A percentile compares a stretch with the other conserved stretches of the same genome.
These are phyloP conservation scores for Neodiprion lecontei DNA, from an alignment of 1,140 invertebrate genomes.

Conservation along the genomic window DNA sequence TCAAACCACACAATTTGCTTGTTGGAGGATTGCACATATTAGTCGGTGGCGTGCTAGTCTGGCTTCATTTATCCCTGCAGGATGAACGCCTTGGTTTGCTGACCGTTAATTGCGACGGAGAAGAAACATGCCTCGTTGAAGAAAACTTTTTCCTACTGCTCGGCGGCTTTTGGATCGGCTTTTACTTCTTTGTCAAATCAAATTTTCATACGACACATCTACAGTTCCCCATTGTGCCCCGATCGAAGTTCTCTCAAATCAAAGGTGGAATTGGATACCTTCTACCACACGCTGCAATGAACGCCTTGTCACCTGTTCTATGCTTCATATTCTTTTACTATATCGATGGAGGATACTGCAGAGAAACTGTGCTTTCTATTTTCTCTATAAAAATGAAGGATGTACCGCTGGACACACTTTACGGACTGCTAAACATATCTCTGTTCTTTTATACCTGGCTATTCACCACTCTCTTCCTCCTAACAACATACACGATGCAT, in stretches of 20 bases:
- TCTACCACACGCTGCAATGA: constrained; percentile 64
- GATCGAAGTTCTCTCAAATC: constrained; percentile 70
- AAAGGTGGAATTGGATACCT: constrained; percentile 64
- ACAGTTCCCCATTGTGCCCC: constrained; percentile 71
- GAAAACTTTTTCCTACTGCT: constrained; percentile 68
- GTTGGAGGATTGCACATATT: constrained; percentile 64
- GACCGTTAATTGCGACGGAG: constrained; percentile 42
- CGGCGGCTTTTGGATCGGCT: constrained; percentile 72
- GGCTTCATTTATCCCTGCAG: constrained; percentile 68
- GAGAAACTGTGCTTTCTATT: constrained; percentile 31
- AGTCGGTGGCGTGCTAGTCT: constrained; percentile 66
- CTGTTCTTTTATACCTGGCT: constrained; percentile 72
- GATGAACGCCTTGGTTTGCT: constrained; percentile 62
- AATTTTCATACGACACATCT: constrained; percentile 51
- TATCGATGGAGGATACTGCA: constrained; percentile 60
- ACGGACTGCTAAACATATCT: constrained; percentile 59
- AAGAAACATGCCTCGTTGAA: constrained; percentile 58
- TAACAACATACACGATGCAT: constrained; percentile 73
- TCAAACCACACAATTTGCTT: constrained; percentile 68
- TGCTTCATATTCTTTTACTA: constrained; percentile 69
- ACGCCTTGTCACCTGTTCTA: constrained; percentile 67
- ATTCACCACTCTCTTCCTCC: constrained; percentile 70
- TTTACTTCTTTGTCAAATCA: constrained; percentile 70
- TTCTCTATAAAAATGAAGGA: constrained; percentile 51
- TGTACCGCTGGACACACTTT: constrained; percentile 61